Percentiles rank a stretch among this genome's conserved stretches.
Evolutionary conservation across 2,888 invertebrate genomes (phyloP).

Genomic region (Drosophila paranaensis): DNA sequence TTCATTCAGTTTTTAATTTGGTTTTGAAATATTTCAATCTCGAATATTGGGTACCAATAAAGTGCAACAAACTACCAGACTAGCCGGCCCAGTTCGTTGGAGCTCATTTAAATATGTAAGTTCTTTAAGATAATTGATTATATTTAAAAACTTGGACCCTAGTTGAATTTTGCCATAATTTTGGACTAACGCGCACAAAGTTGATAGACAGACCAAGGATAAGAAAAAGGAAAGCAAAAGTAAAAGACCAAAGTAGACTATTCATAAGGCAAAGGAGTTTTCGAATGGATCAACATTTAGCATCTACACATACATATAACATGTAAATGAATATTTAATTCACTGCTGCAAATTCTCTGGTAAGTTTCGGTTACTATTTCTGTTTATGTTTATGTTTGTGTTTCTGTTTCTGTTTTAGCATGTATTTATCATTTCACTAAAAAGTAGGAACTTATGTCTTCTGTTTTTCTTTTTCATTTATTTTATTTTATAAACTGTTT

Average conservation of each 20-base stretch:
- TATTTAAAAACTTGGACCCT: slow-evolving; percentile 81
- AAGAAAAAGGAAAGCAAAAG: slow-evolving; percentile 44
- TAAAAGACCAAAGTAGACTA: slow-evolving; percentile 44
- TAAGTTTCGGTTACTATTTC: slow-evolving; percentile 41
- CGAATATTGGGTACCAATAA: slow-evolving; percentile 65
- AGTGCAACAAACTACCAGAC: slow-evolving; percentile 50
- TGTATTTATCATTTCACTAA: slow-evolving; percentile 68
- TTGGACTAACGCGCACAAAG: slow-evolving; percentile 56
- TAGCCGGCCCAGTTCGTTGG: slow-evolving; percentile 35
- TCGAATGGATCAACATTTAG: slow-evolving; percentile 20
- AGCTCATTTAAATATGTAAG: slow-evolving; percentile 39
- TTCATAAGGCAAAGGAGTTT: slow-evolving; percentile 38
- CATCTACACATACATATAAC: slow-evolving; percentile 6
- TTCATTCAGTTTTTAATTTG: slow-evolving; percentile 19
- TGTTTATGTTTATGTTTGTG: slow-evolving; percentile 31
- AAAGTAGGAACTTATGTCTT: slow-evolving; percentile 80
- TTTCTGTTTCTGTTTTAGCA: slow-evolving; percentile 50
- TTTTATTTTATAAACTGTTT: slow-evolving; percentile 40
- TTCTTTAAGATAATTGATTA: slow-evolving; percentile 57
- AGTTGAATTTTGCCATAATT: slow-evolving; percentile 76
- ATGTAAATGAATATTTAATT: slow-evolving; percentile 54
- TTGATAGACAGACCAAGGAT: slow-evolving; percentile 62
- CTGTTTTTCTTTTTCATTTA: slow-evolving; percentile 47
- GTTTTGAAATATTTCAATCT: slow-evolving; percentile 30
- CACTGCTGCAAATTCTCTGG: slow-evolving; percentile 71